Evolutionary conservation across 1,140 invertebrate species (phyloP), one percentile per base, ranked within the genome.

Genomic region (Cherax destructor): DNA sequence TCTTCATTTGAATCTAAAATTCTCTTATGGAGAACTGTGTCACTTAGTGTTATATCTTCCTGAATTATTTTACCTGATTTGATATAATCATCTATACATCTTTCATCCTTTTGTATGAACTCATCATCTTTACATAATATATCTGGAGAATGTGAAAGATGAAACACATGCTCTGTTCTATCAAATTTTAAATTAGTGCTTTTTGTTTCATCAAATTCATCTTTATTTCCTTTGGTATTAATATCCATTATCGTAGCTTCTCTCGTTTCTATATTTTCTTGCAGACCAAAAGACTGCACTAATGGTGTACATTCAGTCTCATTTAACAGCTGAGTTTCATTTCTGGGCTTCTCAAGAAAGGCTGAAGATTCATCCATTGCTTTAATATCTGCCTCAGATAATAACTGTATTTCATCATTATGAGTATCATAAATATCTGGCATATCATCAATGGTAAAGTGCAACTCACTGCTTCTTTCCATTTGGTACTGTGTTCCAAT

Each of bases 331-430:
- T 49, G 13, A 52, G 69, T 49, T 41, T 21, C 10, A 24, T 78
- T 80, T 21, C 16, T 80, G 18, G 11, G 47, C 61, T 61, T 21
- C 5, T 72, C 41, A 41, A 61, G n/a, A 24, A 41, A 52, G 56
- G 18, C 3, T 11, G 50, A 6, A 77, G 13, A 7, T 76, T 74
- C 72, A 76, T 24, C 52, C 41, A 86, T n/a, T 50, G 83, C 59
- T 41, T 79, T 11, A n/a, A 81, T 69, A n/a, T 89, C 80, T 74
- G 30, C 87, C 47, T 89, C 87, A 24, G 87, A 72, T 21, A 89
- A 74, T 47, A 89, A 61, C 30, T 89, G 87, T 30, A 89, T 83
- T 56, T 89, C 87, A 16, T 76, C 65, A 24, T 74, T 30, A 9
- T 76, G 65, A 11, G 6, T 30, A 74, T 74, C 69, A 21, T 65